Percentiles rank a stretch among this genome's conserved stretches.
These are phyloP conservation scores for Drosophila willistoni DNA, from an alignment of 1,140 invertebrate genomes.

Conservation along the genomic window DNA sequence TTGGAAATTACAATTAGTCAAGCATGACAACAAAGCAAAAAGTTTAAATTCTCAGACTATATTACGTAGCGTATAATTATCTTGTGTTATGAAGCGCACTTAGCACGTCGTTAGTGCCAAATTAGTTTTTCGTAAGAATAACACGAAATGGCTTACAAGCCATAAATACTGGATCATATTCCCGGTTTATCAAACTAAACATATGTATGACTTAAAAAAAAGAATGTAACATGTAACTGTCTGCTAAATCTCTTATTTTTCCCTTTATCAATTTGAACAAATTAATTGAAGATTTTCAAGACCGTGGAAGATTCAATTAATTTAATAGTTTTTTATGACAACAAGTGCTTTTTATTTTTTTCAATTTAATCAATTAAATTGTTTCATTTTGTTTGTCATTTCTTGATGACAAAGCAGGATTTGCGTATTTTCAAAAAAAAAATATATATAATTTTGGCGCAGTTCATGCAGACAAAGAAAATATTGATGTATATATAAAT, in stretches of 20 bases:
- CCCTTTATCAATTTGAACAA: neutral
- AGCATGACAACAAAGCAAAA: conserved; percentile 11
- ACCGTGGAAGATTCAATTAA: conserved; percentile 4
- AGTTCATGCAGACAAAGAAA: conserved; percentile 30
- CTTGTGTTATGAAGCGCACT: conserved; percentile 14
- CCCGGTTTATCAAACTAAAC: too few species aligned
- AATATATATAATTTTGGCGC: conserved; percentile 20
- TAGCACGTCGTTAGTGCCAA: conserved; percentile 35
- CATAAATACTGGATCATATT: neutral
- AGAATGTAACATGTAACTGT: too few species aligned
- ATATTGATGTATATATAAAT: neutral
- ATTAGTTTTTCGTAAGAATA: conserved; percentile 14
- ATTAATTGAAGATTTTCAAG: neutral
- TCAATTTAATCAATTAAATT: conserved; percentile 10
- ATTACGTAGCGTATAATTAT: conserved; percentile 1
- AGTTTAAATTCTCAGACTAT: neutral
- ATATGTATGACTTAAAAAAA: too few species aligned
- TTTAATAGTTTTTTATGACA: conserved; percentile 33
- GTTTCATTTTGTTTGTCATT: conserved; percentile 20
- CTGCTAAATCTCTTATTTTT: too few species aligned
- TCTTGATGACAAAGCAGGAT: conserved; percentile 31
- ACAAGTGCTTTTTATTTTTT: conserved; percentile 30
- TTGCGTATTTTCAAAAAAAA: conserved; percentile 19
- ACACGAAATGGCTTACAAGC: neutral
- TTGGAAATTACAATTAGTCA: neutral